Evolutionary conservation across 2,888 invertebrate species (phyloP).

Genomic region (Microchrysa polita): DNA sequence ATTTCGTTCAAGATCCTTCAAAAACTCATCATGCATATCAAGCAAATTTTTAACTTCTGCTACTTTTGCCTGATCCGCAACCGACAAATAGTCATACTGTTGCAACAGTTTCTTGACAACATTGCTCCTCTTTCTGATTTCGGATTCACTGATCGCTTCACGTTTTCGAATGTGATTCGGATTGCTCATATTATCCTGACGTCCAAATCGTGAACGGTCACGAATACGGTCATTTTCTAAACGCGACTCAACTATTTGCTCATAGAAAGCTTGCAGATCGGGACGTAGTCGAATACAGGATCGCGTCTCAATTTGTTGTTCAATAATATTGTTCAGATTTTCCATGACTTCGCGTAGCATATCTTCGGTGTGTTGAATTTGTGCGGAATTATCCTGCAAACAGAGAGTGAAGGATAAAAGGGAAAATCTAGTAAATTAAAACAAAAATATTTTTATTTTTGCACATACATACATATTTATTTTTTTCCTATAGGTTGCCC

Average conservation of each 20-base stretch:
- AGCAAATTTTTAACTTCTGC: constrained; percentile 55
- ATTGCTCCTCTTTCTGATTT: constrained; percentile 56
- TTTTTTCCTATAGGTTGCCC: no score
- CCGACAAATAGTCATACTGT: constrained; percentile 58
- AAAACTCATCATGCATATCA: constrained; percentile 55
- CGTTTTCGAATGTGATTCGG: background rate
- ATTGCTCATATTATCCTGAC: background rate
- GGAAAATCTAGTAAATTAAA: no score
- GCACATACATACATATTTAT: no score
- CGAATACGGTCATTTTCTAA: constrained; percentile 32
- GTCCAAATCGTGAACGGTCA: background rate
- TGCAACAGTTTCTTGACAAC: constrained; percentile 59
- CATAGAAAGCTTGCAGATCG: constrained; percentile 59
- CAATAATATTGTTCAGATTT: constrained; percentile 59
- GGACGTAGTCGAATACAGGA: constrained; percentile 58
- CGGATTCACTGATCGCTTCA: constrained; percentile 35
- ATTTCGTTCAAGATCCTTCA: constrained; percentile 48
- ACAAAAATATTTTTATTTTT: no score
- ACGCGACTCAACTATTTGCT: constrained; percentile 52
- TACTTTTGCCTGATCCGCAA: constrained; percentile 56
- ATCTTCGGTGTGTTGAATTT: constrained; percentile 55
- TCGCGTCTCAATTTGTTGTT: constrained; percentile 57
- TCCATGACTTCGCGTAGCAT: constrained; percentile 58
- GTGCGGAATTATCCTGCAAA: constrained; percentile 50
- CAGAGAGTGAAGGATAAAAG: background rate